These are phyloP conservation scores for Dicrostonyx torquatus DNA, from an alignment of 2,797 vertebrate species.

Conservation along the genomic window DNA sequence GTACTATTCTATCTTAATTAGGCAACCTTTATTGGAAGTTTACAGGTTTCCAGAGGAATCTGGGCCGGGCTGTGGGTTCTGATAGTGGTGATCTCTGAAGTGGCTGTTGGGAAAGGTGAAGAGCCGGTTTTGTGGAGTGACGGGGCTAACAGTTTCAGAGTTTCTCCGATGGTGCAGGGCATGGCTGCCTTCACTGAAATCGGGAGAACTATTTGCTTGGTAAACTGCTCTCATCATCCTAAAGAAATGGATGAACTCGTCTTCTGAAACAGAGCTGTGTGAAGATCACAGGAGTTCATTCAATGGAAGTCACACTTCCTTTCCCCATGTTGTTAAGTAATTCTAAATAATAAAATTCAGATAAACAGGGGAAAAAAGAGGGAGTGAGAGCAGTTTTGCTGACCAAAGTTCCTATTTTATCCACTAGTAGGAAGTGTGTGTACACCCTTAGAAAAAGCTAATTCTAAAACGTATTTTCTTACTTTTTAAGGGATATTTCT, in stretches of 20 bases:
- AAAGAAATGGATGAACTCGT: neutral
- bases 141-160: neutral
- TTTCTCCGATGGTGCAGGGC: neutral
- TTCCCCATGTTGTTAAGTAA: neutral
- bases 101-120: neutral
- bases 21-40: neutral
- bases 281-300: too few species aligned
- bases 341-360: neutral
- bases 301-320: neutral
- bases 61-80: neutral
- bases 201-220: neutral
- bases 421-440: neutral
- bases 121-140: too few species aligned
- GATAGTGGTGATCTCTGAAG: neutral
- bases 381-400: neutral
- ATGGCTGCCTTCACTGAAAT: neutral
- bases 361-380: neutral
- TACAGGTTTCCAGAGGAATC: neutral
- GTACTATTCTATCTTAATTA: too few species aligned
- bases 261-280: neutral
- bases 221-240: neutral
- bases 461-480: neutral
- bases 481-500: slow-evolving; percentile 90
- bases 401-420: neutral
- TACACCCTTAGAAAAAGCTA: neutral